Conservation (phyloP, 1,140 invertebrate genomes). For the Drosophila guanche region DNA sequence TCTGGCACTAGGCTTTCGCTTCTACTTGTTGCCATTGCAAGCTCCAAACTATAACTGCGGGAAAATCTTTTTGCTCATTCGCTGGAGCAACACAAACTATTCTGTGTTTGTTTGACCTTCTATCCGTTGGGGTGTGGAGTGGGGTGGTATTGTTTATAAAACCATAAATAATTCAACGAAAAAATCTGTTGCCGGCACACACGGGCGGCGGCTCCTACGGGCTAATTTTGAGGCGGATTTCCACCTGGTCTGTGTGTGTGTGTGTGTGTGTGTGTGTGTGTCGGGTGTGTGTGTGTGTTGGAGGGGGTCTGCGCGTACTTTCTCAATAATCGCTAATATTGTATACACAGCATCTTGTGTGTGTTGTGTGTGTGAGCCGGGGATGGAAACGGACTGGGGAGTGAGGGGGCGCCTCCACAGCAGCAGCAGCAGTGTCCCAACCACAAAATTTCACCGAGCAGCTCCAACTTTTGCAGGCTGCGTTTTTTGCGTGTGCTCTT, state of each 20-base stretch:
- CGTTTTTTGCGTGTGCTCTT: too few species aligned
- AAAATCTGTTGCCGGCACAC: slow-evolving; percentile 46
- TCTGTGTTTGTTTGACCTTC: slow-evolving; percentile 43
- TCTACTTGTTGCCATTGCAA: slow-evolving; percentile 71
- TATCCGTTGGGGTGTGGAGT: slow-evolving; percentile 20
- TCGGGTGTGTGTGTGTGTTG: slow-evolving; percentile 16
- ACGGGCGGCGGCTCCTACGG: slow-evolving; percentile 18
- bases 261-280: slow-evolving; percentile 14
- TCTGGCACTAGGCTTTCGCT: slow-evolving; percentile 9
- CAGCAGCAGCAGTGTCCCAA: slow-evolving; percentile 21
- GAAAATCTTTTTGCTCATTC: slow-evolving; percentile 24
- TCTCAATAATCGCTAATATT: slow-evolving; percentile 68
- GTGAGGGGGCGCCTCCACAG: slow-evolving; percentile 26
- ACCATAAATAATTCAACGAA: slow-evolving; percentile 54
- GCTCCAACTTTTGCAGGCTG: neutral
- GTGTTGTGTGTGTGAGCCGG: slow-evolving; percentile 8
- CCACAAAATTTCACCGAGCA: slow-evolving; percentile 49
- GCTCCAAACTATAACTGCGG: slow-evolving; percentile 30
- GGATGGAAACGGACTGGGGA: slow-evolving; percentile 23
- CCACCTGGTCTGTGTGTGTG: neutral
- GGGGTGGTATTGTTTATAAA: slow-evolving; percentile 64
- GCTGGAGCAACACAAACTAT: slow-evolving; percentile 46
- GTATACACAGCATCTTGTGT: slow-evolving; percentile 74
- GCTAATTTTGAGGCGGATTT: slow-evolving; percentile 1
- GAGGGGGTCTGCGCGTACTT: slow-evolving; percentile 24